Conservation (phyloP, 1,140 invertebrate genomes). For the Drosophila nigrodunni region DNA sequence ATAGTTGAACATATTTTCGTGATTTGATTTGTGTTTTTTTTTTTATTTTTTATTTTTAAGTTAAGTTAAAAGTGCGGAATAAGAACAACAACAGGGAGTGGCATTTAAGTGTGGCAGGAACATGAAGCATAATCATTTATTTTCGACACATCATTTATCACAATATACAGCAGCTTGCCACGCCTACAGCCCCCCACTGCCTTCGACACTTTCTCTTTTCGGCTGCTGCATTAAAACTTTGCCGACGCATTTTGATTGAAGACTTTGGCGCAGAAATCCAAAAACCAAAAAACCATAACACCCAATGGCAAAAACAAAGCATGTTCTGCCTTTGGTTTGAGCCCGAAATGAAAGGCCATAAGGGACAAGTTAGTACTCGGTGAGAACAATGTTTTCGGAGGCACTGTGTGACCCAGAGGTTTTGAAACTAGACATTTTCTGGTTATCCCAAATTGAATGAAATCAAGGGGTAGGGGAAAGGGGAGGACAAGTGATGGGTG, state of each 20-base stretch:
- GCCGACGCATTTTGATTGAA: conserved; percentile 81
- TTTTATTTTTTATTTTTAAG: background rate
- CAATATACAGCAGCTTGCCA: conserved; percentile 52
- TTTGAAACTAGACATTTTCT: conserved; percentile 34
- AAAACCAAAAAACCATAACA: background rate
- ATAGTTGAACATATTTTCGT: conserved; percentile 36
- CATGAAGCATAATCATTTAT: conserved; percentile 75
- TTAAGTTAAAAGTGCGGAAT: conserved; percentile 25
- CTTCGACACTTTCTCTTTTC: background rate
- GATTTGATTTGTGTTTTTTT: conserved; percentile 4
- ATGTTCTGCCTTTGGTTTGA: background rate
- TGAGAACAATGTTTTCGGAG: conserved; percentile 22
- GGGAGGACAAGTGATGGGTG: background rate
- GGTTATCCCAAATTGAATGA: conserved; percentile 76
- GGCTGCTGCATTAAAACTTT: conserved; percentile 74
- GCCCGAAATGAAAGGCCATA: conserved; percentile 29
- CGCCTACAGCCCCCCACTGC: conserved; percentile 25
- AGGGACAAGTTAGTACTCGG: conserved; percentile 19
- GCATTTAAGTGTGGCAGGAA: conserved; percentile 15
- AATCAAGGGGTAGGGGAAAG: conserved; percentile 25
- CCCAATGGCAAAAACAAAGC: conserved; percentile 3
- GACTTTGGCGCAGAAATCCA: conserved; percentile 41
- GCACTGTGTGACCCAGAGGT: conserved; percentile 23
- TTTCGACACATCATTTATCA: conserved; percentile 82
- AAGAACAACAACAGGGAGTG: conserved; percentile 9